A percentile compares a stretch with the other conserved stretches of the same genome.
Evolutionary conservation across 2,797 vertebrate species (phyloP).

Genomic region (Chelonia mydas): DNA sequence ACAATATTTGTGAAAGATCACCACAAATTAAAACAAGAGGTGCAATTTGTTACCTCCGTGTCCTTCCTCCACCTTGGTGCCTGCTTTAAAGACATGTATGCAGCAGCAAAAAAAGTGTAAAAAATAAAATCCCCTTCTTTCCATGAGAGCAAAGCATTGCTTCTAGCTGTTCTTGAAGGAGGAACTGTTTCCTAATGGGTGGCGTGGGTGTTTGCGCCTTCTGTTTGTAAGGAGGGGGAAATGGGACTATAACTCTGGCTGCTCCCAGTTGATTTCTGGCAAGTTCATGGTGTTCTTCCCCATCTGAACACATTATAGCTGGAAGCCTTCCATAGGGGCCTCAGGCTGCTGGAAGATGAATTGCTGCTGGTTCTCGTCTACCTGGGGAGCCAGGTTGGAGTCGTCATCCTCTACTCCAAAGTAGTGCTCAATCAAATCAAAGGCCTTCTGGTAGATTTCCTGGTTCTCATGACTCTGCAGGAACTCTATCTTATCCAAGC

Average conservation of each 20-base stretch:
- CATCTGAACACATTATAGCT: slow-evolving; percentile 88
- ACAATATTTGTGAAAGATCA: slow-evolving; percentile 65
- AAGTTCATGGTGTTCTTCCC: slow-evolving; percentile 61
- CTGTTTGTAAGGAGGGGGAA: slow-evolving; percentile 55
- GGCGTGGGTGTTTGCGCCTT: slow-evolving; percentile 68
- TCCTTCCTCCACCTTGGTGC: slow-evolving; percentile 78
- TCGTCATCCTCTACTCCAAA: slow-evolving; percentile 98
- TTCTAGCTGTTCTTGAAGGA: slow-evolving; percentile 65
- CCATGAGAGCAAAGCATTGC: slow-evolving; percentile 58
- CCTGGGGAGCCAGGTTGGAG: slow-evolving; percentile 89
- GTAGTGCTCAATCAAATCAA: slow-evolving; percentile 97
- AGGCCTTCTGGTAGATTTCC: slow-evolving; percentile 99
- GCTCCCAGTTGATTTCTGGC: slow-evolving; percentile 55
- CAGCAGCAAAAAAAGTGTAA: slow-evolving; percentile 75
- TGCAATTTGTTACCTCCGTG: slow-evolving; percentile 77
- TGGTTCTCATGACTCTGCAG: slow-evolving; percentile 99
- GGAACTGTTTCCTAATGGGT: slow-evolving; percentile 43
- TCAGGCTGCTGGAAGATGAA: slow-evolving; percentile 97
- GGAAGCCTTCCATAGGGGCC: slow-evolving; percentile 99
- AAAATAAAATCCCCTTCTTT: slow-evolving; percentile 66
- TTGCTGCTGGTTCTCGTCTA: slow-evolving; percentile 96
- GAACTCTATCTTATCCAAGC: slow-evolving; percentile 98
- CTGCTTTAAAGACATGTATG: slow-evolving; percentile 74
- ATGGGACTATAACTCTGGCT: slow-evolving; percentile 1
- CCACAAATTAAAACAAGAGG: slow-evolving; percentile 75